These are phyloP conservation scores for Epistrophe grossulariae DNA, from an alignment of 2,888 invertebrate species.

Conservation along the genomic window DNA sequence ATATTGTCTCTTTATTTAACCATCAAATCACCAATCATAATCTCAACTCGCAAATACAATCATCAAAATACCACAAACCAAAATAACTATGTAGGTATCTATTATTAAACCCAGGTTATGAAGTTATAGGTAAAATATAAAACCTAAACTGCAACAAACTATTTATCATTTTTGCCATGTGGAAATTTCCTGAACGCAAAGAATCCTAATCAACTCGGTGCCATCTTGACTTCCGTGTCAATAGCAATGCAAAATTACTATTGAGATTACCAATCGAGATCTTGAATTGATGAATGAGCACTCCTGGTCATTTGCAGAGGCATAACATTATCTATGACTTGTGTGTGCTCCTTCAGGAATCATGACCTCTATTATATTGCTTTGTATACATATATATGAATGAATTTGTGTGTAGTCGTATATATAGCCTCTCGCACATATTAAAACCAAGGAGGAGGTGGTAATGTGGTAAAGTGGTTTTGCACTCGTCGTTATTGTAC, in stretches of 20 bases:
- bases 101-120: not conserved
- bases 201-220: slow-evolving; percentile 70
- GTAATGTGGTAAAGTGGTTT: slow-evolving; percentile 52
- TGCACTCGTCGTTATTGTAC: slow-evolving; percentile 54
- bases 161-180: slow-evolving; percentile 53
- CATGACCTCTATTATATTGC: slow-evolving; percentile 45
- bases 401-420: not conserved
- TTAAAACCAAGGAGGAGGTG: not conserved
- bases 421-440: not conserved
- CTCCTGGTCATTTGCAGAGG: slow-evolving; percentile 75
- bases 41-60: slow-evolving; percentile 33
- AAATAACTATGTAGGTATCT: not conserved
- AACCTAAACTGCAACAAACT: slow-evolving; percentile 43
- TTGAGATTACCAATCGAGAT: slow-evolving; percentile 75
- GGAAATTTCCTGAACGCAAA: slow-evolving; percentile 52
- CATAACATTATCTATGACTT: slow-evolving; percentile 65
- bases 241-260: slow-evolving; percentile 74
- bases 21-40: slow-evolving; percentile 52
- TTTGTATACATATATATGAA: not conserved
- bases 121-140: too few relatives aligned
- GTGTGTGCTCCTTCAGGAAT: slow-evolving; percentile 60
- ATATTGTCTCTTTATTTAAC: slow-evolving; percentile 25
- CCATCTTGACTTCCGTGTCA: slow-evolving; percentile 76
- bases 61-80: slow-evolving; percentile 13
- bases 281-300: slow-evolving; percentile 72